These are phyloP conservation scores for Protula sp. DNA, from an alignment of 2,888 invertebrate species.

Conservation along the genomic window DNA sequence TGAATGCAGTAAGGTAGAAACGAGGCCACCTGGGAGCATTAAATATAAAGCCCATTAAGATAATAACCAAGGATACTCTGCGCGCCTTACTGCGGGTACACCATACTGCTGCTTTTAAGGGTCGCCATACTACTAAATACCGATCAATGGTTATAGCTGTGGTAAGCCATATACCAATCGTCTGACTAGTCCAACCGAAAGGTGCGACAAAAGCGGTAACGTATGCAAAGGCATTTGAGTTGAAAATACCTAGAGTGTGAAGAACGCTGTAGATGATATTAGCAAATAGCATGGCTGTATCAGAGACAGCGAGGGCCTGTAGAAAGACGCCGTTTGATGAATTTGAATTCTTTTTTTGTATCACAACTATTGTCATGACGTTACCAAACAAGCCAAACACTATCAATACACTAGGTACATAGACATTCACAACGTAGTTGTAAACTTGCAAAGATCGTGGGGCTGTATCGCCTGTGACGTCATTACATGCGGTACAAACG, in stretches of 20 bases:
- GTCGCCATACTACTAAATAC: constrained; percentile 7
- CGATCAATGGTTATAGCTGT: constrained; percentile 9
- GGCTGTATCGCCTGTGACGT: too few relatives aligned
- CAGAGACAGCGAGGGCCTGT: constrained; percentile 10
- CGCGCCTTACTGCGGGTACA: constrained; percentile 8
- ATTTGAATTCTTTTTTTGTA: not conserved
- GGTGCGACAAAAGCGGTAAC: constrained; percentile 10
- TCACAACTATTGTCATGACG: not conserved
- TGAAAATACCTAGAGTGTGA: not conserved
- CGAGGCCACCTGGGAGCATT: constrained; percentile 8
- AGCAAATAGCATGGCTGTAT: too few relatives aligned
- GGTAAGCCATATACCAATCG: constrained; percentile 11
- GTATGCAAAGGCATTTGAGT: too few relatives aligned
- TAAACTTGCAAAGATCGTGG: too few relatives aligned
- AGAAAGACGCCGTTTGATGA: constrained; percentile 9
- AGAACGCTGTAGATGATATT: constrained; percentile 7
- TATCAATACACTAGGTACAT: constrained; percentile 5
- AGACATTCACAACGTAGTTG: constrained; percentile 10
- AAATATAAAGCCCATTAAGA: constrained; percentile 6
- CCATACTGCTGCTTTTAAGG: constrained; percentile 4
- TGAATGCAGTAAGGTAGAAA: constrained; percentile 7
- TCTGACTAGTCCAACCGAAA: constrained; percentile 14
- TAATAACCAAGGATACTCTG: not conserved
- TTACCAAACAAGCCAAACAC: constrained; percentile 9
- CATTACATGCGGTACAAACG: too few relatives aligned